phyloP scores from a whole-genome alignment of 2,888 invertebrate genomes.

The Andrena flavipes region DNA sequence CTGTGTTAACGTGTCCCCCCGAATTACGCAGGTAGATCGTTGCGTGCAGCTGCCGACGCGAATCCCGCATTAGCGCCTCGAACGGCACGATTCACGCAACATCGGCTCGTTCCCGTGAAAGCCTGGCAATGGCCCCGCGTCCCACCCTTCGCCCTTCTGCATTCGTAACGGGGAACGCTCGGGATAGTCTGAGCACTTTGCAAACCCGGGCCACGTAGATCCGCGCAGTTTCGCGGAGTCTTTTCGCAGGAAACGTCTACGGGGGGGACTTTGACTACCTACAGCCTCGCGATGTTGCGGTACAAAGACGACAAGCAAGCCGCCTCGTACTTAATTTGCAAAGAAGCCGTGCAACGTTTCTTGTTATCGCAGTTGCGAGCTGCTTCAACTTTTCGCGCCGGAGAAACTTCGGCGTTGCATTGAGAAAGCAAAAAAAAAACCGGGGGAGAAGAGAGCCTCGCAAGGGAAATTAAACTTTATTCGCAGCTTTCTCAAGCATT shows the following conservation, averaged over 20 bases:
- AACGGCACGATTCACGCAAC: conserved; percentile 43
- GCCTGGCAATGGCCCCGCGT: conserved; percentile 8
- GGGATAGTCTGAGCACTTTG: background rate
- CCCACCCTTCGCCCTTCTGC: background rate
- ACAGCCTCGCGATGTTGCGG: background rate
- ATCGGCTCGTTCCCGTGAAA: conserved; percentile 30
- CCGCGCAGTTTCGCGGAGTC: background rate
- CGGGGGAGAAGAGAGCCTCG: background rate
- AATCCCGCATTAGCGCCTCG: conserved; percentile 53
- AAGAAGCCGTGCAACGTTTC: conserved; percentile 1
- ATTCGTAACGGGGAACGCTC: background rate
- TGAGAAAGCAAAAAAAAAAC: background rate
- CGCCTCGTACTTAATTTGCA: conserved; percentile 32
- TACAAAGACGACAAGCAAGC: background rate
- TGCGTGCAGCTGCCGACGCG: conserved; percentile 58
- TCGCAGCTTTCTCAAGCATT: conserved; percentile 19
- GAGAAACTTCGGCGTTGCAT: conserved; percentile 22
- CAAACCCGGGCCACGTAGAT: background rate
- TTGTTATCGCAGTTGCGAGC: conserved; percentile 22
- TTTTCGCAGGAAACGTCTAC: background rate
- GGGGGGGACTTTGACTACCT: background rate
- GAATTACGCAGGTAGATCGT: conserved; percentile 45
- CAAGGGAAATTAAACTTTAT: conserved; percentile 23
- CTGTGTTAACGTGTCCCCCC: conserved; percentile 54
- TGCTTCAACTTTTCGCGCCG: conserved; percentile 7